Evolutionary conservation across 2,888 invertebrate genomes (phyloP).

Genomic region (Thecophora atra): DNA sequence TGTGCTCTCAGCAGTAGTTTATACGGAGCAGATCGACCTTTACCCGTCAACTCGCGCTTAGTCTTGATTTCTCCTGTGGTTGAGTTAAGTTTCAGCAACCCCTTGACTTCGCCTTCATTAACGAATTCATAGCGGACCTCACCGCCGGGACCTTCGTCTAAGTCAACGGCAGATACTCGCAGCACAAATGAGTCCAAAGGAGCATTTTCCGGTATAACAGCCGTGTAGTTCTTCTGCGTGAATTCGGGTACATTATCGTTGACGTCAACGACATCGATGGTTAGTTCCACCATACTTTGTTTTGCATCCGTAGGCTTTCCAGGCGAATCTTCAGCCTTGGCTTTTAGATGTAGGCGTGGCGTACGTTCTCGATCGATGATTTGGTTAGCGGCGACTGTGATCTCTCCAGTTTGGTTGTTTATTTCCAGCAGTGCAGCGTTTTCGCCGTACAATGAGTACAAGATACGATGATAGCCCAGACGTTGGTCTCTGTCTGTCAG

Average conservation of each 20-base stretch:
- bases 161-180: conserved; percentile 77
- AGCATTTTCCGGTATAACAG: conserved; percentile 82
- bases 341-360: conserved; percentile 74
- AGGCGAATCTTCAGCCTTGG: conserved; percentile 80
- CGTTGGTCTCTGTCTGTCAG: conserved; percentile 69
- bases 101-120: conserved; percentile 78
- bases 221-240: conserved; percentile 71
- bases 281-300: conserved; percentile 72
- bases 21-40: conserved; percentile 80
- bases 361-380: conserved; percentile 79
- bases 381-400: conserved; percentile 74
- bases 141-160: conserved; percentile 79
- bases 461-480: conserved; percentile 75
- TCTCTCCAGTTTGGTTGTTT: conserved; percentile 74
- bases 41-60: conserved; percentile 74
- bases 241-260: conserved; percentile 82
- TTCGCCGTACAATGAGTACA: conserved; percentile 78
- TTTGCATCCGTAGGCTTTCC: conserved; percentile 74
- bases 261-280: conserved; percentile 78
- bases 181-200: conserved; percentile 73
- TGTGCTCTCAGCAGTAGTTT: conserved; percentile 74
- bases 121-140: conserved; percentile 77
- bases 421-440: conserved; percentile 79
- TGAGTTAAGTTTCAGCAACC: conserved; percentile 75
- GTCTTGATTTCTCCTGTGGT: conserved; percentile 76